Evolutionary conservation across 2,888 invertebrate genomes (phyloP).

Genomic region (Nycteola revayana): DNA sequence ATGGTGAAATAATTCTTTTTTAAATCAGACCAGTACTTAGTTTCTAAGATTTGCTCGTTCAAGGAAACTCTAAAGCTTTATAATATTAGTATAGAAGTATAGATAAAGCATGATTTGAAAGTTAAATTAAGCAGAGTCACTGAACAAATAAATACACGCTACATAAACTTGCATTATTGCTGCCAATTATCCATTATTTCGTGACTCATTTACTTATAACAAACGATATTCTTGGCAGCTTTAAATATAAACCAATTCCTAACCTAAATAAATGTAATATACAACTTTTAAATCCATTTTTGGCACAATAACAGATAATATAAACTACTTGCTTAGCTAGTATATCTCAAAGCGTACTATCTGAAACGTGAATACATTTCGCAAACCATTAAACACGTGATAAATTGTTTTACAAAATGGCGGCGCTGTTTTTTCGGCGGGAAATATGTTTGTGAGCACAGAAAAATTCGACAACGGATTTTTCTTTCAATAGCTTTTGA

Average conservation of each 20-base stretch:
- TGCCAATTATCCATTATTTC: conserved; percentile 22
- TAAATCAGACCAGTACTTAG: no score
- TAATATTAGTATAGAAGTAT: no score
- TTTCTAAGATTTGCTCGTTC: no score
- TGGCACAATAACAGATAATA: conserved; percentile 34
- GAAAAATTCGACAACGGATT: conserved; percentile 61
- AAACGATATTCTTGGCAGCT: conserved; percentile 14
- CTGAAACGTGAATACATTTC: conserved; percentile 75
- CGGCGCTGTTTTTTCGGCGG: conserved; percentile 64
- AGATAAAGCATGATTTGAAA: no score
- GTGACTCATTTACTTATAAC: conserved; percentile 21
- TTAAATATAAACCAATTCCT: conserved; percentile 24
- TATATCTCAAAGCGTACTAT: conserved; percentile 40
- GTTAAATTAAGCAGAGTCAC: no score
- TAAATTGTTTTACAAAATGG: conserved; percentile 79
- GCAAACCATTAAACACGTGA: conserved; percentile 84
- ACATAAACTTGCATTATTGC: conserved; percentile 17
- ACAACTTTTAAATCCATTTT: conserved; percentile 24
- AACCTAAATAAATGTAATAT: conserved; percentile 26
- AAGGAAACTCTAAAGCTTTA: no score
- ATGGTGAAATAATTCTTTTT: no score
- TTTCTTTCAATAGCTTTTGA: conserved; percentile 68
- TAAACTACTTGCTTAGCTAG: conserved; percentile 36
- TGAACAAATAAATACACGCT: conserved; percentile 3
- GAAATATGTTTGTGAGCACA: conserved; percentile 57